Percentiles rank a stretch among this genome's conserved stretches.
These are phyloP conservation scores for Timandra comae DNA, from an alignment of 2,888 invertebrate species.

Conservation along the genomic window DNA sequence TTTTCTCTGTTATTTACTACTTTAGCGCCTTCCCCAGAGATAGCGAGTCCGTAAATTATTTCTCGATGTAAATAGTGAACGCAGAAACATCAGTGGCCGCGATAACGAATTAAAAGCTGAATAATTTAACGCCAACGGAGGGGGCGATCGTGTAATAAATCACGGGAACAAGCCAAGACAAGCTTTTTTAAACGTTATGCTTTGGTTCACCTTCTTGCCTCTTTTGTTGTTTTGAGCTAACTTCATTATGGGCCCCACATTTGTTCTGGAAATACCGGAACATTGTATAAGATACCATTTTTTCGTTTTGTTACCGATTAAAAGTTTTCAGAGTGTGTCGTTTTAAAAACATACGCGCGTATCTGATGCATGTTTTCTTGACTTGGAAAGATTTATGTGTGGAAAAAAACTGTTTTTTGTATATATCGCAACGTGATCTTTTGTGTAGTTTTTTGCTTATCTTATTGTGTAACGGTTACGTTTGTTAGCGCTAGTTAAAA, in stretches of 20 bases:
- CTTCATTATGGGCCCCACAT: slow-evolving; percentile 52
- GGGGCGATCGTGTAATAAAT: slow-evolving; percentile 60
- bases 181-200: slow-evolving; percentile 61
- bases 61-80: slow-evolving; percentile 65
- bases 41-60: slow-evolving; percentile 58
- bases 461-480: neutral
- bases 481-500: no score
- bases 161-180: slow-evolving; percentile 61
- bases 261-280: slow-evolving; percentile 52
- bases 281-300: slow-evolving; percentile 37
- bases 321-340: slow-evolving; percentile 46
- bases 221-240: slow-evolving; percentile 48
- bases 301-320: slow-evolving; percentile 55
- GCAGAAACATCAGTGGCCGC: slow-evolving; percentile 57
- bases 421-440: slow-evolving; percentile 26
- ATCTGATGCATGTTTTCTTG: slow-evolving; percentile 47
- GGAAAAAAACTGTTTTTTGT: slow-evolving; percentile 43
- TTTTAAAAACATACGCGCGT: slow-evolving; percentile 31
- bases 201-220: slow-evolving; percentile 60
- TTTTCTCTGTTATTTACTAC: slow-evolving; percentile 13
- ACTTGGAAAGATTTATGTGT: slow-evolving; percentile 56
- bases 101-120: slow-evolving; percentile 74
- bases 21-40: slow-evolving; percentile 31
- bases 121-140: slow-evolving; percentile 68
- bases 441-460: slow-evolving; percentile 10